Base-by-base conservation (phyloP, 2,888 invertebrate species). In the Limenitis camilla region DNA sequence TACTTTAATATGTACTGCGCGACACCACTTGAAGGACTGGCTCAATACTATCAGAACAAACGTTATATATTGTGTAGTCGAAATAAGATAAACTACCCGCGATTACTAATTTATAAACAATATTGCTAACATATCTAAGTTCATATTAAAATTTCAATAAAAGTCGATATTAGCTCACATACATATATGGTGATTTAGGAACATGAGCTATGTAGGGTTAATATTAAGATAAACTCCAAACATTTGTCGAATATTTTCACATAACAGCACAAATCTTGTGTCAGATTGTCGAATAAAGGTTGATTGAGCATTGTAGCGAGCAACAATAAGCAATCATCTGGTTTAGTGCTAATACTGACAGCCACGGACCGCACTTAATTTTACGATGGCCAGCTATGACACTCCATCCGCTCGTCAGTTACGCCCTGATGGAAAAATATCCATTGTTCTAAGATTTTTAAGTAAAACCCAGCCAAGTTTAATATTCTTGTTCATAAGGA, bases 301-400 rank as follows among this genome's bases (percentile, higher is more conserved):
- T 81, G 84, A 84, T 85, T 84, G 81, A 71, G 66, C 63, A 81
- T 84, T 83, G 81, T 82, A 64, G 67, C 48, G 52, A 49, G 56
- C 66, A 68, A 83, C 83, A 83, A 83, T 80, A 73, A 78, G 76
- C 77, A 79, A 82, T 84, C 80, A 78, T 69, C 67, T 61, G 67
- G 65, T 65, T 66, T 71, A 68, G 66, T 68, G 68, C 70, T 74
- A 75, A 78, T 74, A 67, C 62, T 63, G 68, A 57, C 53, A 48
- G 68, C 63, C 67, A 67, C 63, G 67, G 65, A 67, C 68, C 63
- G 66, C 64, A 66, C 73, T 73, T 69, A 65, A 71, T 69, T 75
- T 65, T 65, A 73, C 63, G 65, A 66, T 62, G 55, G 66, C 66
- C 63, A 62, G 65, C 60, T 65, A 69, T 66, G 53, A 56, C 40